Conservation (phyloP, 2,113 vertebrate genomes). For the Limnothrissa miodon region DNA sequence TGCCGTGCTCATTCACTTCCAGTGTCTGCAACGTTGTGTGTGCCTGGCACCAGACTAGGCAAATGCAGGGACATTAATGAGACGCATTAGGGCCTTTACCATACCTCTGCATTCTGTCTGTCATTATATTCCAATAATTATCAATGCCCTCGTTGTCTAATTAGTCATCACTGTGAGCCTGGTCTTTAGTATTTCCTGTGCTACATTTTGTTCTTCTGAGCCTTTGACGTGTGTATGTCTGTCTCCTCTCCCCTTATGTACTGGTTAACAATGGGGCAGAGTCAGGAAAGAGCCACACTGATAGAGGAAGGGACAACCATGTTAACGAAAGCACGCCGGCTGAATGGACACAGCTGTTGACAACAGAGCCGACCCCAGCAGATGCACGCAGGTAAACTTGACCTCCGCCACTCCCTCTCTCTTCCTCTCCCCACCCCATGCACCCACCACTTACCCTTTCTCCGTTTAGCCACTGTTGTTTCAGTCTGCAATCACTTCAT, state of each 20-base stretch:
- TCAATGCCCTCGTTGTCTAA: conserved; percentile 26
- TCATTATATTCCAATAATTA: conserved; percentile 22
- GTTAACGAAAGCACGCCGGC: conserved; percentile 49
- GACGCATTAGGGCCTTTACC: background rate
- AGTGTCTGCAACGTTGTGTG: background rate
- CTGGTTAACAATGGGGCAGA: conserved; percentile 38
- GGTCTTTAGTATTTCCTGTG: background rate
- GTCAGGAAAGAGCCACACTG: conserved; percentile 28
- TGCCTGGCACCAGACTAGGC: background rate
- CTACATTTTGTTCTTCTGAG: background rate
- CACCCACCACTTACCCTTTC: conserved; percentile 25
- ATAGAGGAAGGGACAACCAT: conserved; percentile 50
- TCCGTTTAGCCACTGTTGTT: background rate
- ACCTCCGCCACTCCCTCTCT: background rate
- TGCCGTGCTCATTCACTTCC: conserved; percentile 39
- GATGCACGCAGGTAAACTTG: conserved; percentile 42
- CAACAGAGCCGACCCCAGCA: conserved; percentile 57
- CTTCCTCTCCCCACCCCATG: background rate
- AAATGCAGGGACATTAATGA: background rate
- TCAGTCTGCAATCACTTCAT: conserved; percentile 30
- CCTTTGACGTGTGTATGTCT: no score
- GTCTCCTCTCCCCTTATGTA: conserved; percentile 11
- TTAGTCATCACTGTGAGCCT: background rate
- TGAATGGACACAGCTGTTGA: conserved; percentile 61
- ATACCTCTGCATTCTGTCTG: background rate